A percentile compares a stretch with the other conserved stretches of the same genome.
phyloP scores from a whole-genome alignment of 2,797 vertebrate genomes.

The Toxotes lorentzi region DNA sequence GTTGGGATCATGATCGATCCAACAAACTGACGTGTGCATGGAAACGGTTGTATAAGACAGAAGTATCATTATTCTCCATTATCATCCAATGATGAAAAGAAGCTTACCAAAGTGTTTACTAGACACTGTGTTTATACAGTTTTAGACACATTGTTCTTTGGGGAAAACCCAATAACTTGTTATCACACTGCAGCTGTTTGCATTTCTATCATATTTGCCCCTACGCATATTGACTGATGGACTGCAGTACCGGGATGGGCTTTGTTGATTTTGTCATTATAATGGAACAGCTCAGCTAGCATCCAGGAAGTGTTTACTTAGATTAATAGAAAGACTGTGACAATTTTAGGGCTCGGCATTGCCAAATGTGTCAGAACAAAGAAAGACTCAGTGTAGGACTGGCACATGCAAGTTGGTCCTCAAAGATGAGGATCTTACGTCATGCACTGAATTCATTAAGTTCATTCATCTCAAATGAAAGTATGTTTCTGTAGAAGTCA shows the following conservation, averaged over 20 bases:
- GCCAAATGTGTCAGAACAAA: background rate
- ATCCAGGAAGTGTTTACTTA: conserved; percentile 52
- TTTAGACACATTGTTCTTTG: background rate
- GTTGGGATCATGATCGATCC: background rate
- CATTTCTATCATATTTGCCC: conserved; percentile 55
- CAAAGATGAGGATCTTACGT: background rate
- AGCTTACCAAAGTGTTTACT: background rate
- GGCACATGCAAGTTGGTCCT: background rate
- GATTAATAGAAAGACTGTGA: conserved; percentile 57
- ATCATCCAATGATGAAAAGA: background rate
- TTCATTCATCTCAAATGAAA: background rate
- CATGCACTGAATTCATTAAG: background rate
- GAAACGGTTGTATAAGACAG: background rate
- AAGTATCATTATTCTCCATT: background rate
- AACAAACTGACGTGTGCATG: background rate
- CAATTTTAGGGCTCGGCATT: conserved; percentile 19
- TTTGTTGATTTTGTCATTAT: conserved; percentile 50
- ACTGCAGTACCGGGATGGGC: conserved; percentile 15
- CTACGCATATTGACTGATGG: conserved; percentile 58
- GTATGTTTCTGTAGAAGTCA: conserved; percentile 7
- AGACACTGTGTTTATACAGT: background rate
- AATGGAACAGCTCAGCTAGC: conserved; percentile 45
- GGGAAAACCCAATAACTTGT: conserved; percentile 9
- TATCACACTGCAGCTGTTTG: conserved; percentile 53
- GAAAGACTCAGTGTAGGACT: background rate